These are phyloP conservation scores for Chloroclysta siterata DNA, from an alignment of 2,888 invertebrate genomes.

Conservation along the genomic window DNA sequence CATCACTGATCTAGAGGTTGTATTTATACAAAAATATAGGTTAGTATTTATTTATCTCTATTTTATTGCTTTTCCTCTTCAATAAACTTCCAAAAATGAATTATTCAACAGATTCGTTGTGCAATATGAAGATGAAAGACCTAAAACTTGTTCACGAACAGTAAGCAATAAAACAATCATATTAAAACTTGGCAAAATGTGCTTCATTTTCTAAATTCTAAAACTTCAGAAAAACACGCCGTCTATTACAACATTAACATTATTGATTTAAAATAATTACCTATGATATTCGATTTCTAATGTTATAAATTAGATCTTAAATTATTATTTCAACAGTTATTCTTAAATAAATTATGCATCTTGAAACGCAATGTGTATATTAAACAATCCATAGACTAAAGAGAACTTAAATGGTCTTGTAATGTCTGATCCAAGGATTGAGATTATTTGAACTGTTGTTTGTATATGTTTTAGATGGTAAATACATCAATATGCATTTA, in stretches of 20 bases:
- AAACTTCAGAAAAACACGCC: neutral
- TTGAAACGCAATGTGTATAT: neutral
- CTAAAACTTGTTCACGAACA: neutral
- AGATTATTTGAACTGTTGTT: neutral
- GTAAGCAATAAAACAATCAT: neutral
- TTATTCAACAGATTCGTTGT: conserved; percentile 11
- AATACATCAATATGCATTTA: neutral
- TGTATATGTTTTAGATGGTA: neutral
- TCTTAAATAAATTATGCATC: conserved; percentile 7
- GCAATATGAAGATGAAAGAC: conserved; percentile 11
- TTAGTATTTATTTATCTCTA: neutral
- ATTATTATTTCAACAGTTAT: conserved; percentile 4
- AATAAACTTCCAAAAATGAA: conserved; percentile 5
- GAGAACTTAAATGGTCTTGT: neutral
- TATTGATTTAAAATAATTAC: conserved; percentile 27
- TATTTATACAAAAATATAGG: conserved; percentile 37
- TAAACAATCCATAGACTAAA: neutral
- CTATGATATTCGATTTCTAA: conserved; percentile 34
- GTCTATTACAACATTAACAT: conserved; percentile 1
- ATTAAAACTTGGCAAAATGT: neutral
- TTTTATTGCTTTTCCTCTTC: neutral
- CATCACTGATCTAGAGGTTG: neutral
- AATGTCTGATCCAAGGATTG: conserved; percentile 10
- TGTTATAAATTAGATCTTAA: conserved; percentile 31
- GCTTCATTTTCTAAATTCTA: neutral